Base-by-base conservation (phyloP, 2,888 invertebrate species). In the Rutpela maculata region DNA sequence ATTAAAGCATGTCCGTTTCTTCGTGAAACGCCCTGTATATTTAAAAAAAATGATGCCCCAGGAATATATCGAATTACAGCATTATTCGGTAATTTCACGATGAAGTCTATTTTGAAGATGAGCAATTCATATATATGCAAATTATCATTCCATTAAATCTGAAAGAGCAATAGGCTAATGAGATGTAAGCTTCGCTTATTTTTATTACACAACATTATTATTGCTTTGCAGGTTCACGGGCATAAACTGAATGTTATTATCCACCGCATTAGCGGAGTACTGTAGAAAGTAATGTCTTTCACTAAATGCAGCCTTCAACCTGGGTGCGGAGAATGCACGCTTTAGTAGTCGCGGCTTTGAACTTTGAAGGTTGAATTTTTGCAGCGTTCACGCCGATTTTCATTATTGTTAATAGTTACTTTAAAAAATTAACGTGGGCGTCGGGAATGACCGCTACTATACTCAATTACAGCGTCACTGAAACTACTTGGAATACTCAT, bases 241-340 rank as follows among this genome's bases (percentile, higher is more conserved):
- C 50, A 50, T 15, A 43, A 43, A 43, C 43, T 43, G 43, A 43
- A 43, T 50, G 50, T 6, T 50, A 50, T n/a, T 50, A 50, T 50
- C 50, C 50, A n/a, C n/a, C n/a, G n/a, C 6, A 50, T 15, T 50
- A 50, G 63, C 63, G 35, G 4, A 4, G 26, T 35, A 35, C 7
- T 11, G n/a, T 75, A 75, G 75, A 75, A 75, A 75, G 75, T 69
- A n/a, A 75, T 43, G 62, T 69, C 75, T 75, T 69, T 75, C 69
- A 69, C 69, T 18, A 22, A 50, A n/a, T 63, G 38, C 68, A 69
- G 69, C 75, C 69, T 75, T 75, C 69, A 50, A 43, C 67, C 60
- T 43, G 63, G 69, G 75, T 38, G 56, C 22, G 60, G 60, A 60
- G 15, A 43, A 31, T 63, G 2, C 31, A 63, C 31, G 63, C 31